Evolutionary conservation across 2,113 vertebrate species (phyloP), one percentile per base, ranked within the genome.

Genomic region (Pterocles orientalis): DNA sequence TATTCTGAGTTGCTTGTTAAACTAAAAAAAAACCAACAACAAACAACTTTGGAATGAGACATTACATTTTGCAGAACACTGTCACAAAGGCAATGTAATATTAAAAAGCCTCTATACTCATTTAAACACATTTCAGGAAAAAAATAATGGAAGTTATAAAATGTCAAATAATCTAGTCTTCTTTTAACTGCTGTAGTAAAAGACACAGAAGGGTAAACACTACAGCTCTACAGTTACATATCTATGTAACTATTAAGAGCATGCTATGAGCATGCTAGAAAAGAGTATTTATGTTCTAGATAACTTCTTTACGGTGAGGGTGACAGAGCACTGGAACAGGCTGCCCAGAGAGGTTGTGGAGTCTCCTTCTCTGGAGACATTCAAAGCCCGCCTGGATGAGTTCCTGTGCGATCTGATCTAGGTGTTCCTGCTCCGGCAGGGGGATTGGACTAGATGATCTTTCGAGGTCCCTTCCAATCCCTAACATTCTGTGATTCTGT

Each of bases 201-300:
- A 86, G 12, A 91, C 33, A 11, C 54, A 77, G 48, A 92, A 94
- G 85, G 58, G 92, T 66, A 96, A 93, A 69, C 53, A 90, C 6
- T 19, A 61, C 36, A 86, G 50, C 9, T 79, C 15, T 28, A 84
- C n/a, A n/a, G n/a, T n/a, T n/a, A n/a, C n/a, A n/a, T 47, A 61
- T 71, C 36, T 48, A 7, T 73, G 82, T 29, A 94, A 95, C 84
- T 39, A 78, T 85, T 92, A 36, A 70, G 12, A 48, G 53, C 54
- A 18, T 51, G 19, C 13, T 81, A 66, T 41, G 41, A 41, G 41
- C 41, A 41, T 88, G n/a, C 21, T 94, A 81, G 48, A 94, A 96
- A 87, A 65, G 7, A 94, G 33, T 70, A 26, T 94, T 96, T 92
- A 31, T 45, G 36, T 48, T 89, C 80, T 90, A 56, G 66, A 5